A percentile compares a stretch with the other conserved stretches of the same genome.
Conservation (phyloP, 53 echinoderm and acorn worm species). For the Echinometra lucunter region DNA sequence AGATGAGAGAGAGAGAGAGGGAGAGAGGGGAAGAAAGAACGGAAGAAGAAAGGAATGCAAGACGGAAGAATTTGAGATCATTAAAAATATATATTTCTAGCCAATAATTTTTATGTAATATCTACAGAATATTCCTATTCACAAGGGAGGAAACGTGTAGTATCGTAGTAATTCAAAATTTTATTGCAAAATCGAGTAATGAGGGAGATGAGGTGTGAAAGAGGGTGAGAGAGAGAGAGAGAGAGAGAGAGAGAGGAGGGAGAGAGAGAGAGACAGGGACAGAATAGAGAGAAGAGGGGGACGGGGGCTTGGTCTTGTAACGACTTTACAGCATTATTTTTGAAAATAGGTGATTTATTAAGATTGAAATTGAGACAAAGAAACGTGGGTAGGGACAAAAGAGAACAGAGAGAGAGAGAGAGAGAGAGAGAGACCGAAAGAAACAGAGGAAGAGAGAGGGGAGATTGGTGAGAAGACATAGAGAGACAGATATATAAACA, state of each 20-base stretch:
- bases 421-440: slow-evolving; percentile 13
- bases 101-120: neutral
- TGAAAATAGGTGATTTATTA: no score
- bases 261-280: neutral
- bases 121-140: neutral
- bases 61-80: neutral
- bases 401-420: slow-evolving; percentile 8
- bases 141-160: neutral
- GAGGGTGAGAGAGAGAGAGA: no score
- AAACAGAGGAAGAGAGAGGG: neutral
- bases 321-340: no score
- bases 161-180: neutral
- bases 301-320: no score
- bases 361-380: no score
- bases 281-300: neutral
- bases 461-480: neutral
- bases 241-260: no score
- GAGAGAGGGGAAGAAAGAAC: no score
- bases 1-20: no score
- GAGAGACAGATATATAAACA: neutral
- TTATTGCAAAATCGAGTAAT: neutral
- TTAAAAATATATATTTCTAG: neutral
- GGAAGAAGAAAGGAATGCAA: no score
- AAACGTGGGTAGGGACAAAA: no score
- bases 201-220: no score